Conservation (phyloP, 2,888 invertebrate species). For the Tachina grossa region DNA sequence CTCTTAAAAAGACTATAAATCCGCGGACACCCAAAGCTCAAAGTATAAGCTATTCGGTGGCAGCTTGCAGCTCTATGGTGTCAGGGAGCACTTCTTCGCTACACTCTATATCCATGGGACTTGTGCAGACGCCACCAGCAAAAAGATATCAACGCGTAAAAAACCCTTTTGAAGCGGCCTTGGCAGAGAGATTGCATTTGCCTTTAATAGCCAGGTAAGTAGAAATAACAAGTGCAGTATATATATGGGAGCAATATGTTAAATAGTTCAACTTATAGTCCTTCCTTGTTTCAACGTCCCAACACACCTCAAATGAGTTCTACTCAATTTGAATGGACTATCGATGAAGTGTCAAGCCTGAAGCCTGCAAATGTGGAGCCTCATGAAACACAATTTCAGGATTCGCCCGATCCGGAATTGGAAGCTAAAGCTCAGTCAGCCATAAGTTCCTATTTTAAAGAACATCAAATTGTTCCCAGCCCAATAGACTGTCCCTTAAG, state of each 20-base stretch:
- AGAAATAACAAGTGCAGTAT: neutral
- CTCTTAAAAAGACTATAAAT: constrained; percentile 73
- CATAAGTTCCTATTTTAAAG: constrained; percentile 83
- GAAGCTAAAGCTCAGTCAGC: constrained; percentile 86
- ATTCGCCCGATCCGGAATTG: constrained; percentile 84
- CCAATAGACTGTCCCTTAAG: constrained; percentile 81
- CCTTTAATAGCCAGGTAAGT: constrained; percentile 84
- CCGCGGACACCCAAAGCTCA: constrained; percentile 71
- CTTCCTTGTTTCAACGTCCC: constrained; percentile 81
- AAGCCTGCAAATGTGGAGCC: constrained; percentile 86
- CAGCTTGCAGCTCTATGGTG: constrained; percentile 49
- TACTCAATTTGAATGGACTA: constrained; percentile 87
- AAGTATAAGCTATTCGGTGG: constrained; percentile 57
- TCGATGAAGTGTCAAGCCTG: constrained; percentile 86
- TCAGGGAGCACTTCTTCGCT: constrained; percentile 66
- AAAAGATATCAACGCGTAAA: constrained; percentile 84
- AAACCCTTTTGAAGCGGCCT: constrained; percentile 86
- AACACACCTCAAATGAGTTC: constrained; percentile 80
- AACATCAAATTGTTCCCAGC: constrained; percentile 82
- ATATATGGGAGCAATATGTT: too few relatives aligned
- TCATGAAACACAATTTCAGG: constrained; percentile 84
- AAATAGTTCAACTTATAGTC: constrained; percentile 74
- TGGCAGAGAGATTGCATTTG: constrained; percentile 85
- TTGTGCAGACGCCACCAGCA: constrained; percentile 84
- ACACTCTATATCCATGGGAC: constrained; percentile 74